phyloP scores from a whole-genome alignment of 2,888 invertebrate genomes.

The Tanytarsus gracilentus region DNA sequence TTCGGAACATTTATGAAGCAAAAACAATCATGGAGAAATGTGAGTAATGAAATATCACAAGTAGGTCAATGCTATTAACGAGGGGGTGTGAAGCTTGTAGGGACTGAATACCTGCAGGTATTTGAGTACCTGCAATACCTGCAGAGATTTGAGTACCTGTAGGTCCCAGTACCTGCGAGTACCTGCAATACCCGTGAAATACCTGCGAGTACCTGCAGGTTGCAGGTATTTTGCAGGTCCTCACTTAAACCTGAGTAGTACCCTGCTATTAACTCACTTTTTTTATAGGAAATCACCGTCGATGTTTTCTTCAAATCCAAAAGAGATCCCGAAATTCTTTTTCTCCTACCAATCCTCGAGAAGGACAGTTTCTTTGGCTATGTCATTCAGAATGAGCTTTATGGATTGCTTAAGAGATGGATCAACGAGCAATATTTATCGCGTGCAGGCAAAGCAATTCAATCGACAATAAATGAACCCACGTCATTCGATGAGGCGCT shows the following conservation, averaged over 20 bases:
- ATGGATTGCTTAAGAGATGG: neutral
- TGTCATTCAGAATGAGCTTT: neutral
- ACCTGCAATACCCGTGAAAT: too few species aligned
- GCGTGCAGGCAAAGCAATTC: neutral
- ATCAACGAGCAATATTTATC: constrained; percentile 3
- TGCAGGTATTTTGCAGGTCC: too few species aligned
- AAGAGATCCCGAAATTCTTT: neutral
- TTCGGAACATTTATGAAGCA: constrained; percentile 15
- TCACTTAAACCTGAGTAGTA: too few species aligned
- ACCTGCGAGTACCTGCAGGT: too few species aligned
- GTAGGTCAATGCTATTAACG: too few species aligned
- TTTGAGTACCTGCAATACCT: too few species aligned
- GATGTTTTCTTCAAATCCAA: constrained; percentile 22
- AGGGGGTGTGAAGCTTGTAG: too few species aligned
- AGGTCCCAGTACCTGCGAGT: too few species aligned
- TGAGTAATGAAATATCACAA: neutral
- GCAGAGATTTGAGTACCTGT: too few species aligned
- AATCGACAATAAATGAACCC: neutral
- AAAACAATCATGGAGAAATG: constrained; percentile 3
- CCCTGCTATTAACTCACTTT: too few species aligned
- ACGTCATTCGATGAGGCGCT: constrained; percentile 6
- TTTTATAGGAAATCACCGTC: constrained; percentile 9
- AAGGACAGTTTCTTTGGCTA: constrained; percentile 13
- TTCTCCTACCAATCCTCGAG: neutral
- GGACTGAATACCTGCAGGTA: too few species aligned